These are phyloP conservation scores for Eulimnadia texana DNA, from an alignment of 1,140 invertebrate genomes.

Conservation along the genomic window DNA sequence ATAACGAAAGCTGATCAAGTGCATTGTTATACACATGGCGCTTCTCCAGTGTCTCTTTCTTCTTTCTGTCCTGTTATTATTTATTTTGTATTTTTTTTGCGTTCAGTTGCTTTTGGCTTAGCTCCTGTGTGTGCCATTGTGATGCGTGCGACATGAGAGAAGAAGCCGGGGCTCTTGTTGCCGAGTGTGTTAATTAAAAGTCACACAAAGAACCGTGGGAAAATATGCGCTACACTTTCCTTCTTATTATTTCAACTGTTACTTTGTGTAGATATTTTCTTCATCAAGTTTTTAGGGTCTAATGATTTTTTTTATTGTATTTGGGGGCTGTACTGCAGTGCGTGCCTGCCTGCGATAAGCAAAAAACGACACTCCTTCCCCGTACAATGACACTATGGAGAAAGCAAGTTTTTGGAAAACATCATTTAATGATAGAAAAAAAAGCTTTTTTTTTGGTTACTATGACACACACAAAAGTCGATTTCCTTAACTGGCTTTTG, in stretches of 20 bases:
- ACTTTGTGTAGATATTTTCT: neutral
- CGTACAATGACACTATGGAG: neutral
- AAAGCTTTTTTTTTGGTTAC: neutral
- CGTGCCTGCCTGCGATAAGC: neutral
- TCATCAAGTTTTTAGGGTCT: neutral
- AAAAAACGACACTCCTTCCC: neutral
- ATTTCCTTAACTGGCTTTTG: too few relatives aligned
- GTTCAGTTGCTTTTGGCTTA: too few relatives aligned
- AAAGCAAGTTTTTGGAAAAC: too few relatives aligned
- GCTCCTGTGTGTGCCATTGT: too few relatives aligned
- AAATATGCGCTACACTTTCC: neutral
- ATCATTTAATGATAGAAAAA: too few relatives aligned
- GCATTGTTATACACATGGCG: neutral
- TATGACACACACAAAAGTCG: neutral
- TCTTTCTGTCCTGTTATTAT: neutral
- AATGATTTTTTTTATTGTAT: neutral
- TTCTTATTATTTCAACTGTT: too few relatives aligned
- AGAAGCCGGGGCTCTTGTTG: neutral
- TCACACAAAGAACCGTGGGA: neutral
- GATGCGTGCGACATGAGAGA: neutral
- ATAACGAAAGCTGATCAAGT: neutral
- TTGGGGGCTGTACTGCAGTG: neutral
- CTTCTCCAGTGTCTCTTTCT: neutral
- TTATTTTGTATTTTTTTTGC: neutral
- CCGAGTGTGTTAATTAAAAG: neutral